These are phyloP conservation scores for Pristionchus arcanus DNA, from an alignment of 2,888 invertebrate species.

Conservation along the genomic window DNA sequence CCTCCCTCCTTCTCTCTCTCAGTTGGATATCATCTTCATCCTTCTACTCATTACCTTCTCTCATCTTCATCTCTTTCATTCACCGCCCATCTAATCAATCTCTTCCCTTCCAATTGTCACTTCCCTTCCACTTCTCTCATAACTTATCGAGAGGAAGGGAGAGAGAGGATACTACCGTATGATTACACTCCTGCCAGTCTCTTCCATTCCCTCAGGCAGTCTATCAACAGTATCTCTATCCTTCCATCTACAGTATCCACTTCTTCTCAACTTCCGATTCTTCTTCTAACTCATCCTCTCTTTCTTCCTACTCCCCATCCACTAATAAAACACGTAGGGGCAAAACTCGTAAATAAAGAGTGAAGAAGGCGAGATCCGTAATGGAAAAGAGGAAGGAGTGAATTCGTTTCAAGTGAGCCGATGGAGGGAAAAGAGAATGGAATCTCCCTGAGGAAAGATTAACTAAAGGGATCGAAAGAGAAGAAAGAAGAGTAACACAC, in stretches of 20 bases:
- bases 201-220: neutral
- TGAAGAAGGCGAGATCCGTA: slow-evolving; percentile 30
- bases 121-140: slow-evolving; percentile 34
- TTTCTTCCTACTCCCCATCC: slow-evolving; percentile 50
- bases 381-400: slow-evolving; percentile 35
- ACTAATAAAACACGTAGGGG: slow-evolving; percentile 55
- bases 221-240: neutral
- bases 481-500: neutral
- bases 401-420: slow-evolving; percentile 31
- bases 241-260: neutral
- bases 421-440: slow-evolving; percentile 4
- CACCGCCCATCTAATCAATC: slow-evolving; percentile 2
- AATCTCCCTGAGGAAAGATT: slow-evolving; percentile 18
- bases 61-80: slow-evolving; percentile 7
- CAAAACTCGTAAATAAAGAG: slow-evolving; percentile 48
- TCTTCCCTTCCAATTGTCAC: neutral
- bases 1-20: neutral
- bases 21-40: slow-evolving; percentile 28
- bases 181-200: slow-evolving; percentile 4
- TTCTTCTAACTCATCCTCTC: slow-evolving; percentile 36
- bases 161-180: neutral
- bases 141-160: slow-evolving; percentile 43
- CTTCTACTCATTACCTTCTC: slow-evolving; percentile 35
- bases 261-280: neutral
- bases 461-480: slow-evolving; percentile 5